Conservation (phyloP, 1,140 invertebrate genomes). For the Bombus sibiricus region DNA sequence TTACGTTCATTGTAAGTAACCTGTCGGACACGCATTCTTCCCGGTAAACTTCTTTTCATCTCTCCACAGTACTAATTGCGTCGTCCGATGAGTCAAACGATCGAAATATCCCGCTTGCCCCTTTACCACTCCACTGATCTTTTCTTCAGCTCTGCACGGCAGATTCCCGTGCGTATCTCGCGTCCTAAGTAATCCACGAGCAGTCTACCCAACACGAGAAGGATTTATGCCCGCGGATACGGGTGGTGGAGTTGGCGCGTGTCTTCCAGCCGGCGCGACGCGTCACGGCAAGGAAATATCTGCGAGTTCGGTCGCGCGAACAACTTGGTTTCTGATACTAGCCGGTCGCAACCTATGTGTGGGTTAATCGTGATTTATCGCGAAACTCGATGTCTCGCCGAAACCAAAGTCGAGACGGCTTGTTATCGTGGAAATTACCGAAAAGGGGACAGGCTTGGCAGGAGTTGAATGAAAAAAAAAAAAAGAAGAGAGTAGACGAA, state of each 20-base stretch:
- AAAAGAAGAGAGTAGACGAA: neutral
- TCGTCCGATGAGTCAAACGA: no score
- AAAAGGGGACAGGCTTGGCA: neutral
- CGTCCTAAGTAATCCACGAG: neutral
- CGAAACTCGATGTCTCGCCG: neutral
- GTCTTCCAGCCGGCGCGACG: neutral
- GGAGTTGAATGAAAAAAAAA: neutral
- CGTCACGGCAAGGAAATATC: conserved; percentile 3
- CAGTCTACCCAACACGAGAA: neutral
- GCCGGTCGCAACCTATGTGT: neutral
- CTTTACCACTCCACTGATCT: neutral
- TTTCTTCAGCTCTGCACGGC: neutral
- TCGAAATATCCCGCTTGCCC: neutral
- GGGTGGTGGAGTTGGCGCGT: neutral
- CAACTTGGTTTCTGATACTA: neutral
- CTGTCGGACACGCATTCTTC: no score
- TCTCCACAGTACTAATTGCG: no score
- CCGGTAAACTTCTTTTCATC: no score
- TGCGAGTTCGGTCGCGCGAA: neutral
- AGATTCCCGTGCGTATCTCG: neutral
- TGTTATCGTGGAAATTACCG: conserved; percentile 13
- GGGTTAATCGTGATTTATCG: conserved; percentile 13
- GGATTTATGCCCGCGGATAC: conserved; percentile 11
- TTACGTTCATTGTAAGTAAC: no score
- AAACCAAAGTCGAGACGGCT: neutral